phyloP scores from a whole-genome alignment of 2,113 vertebrate genomes.

The Notarius quadriscutis region DNA sequence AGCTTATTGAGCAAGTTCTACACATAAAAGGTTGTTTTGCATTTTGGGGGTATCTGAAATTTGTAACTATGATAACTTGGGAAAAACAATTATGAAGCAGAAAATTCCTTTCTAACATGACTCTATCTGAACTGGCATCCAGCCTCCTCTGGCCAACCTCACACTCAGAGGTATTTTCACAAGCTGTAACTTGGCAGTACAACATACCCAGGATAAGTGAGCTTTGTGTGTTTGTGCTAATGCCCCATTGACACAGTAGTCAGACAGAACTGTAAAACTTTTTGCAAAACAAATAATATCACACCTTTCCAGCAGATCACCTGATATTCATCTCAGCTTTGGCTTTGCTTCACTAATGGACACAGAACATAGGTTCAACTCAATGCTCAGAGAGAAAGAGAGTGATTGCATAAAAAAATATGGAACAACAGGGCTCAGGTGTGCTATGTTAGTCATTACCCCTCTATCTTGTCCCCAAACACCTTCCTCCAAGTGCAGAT shows the following conservation, averaged over 20 bases:
- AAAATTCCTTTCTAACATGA: background rate
- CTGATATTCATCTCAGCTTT: background rate
- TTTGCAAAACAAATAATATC: conserved; percentile 4
- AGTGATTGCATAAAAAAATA: background rate
- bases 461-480: background rate
- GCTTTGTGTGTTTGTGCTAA: background rate
- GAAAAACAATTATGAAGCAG: background rate
- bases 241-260: background rate
- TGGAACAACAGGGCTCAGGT: background rate
- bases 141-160: background rate
- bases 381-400: background rate
- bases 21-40: background rate
- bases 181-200: conserved; percentile 3
- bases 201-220: background rate
- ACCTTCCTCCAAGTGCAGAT: background rate
- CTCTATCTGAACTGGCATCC: background rate
- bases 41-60: background rate
- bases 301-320: conserved; percentile 7
- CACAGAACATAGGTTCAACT: background rate
- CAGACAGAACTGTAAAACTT: background rate
- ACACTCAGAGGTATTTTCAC: background rate
- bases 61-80: background rate
- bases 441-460: conserved; percentile 6
- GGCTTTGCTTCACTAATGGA: background rate
- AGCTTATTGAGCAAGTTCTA: background rate